Percentiles rank a stretch among this genome's conserved stretches.
Conservation (phyloP, 2,888 invertebrate genomes). For the Pollenia griseotomentosa region DNA sequence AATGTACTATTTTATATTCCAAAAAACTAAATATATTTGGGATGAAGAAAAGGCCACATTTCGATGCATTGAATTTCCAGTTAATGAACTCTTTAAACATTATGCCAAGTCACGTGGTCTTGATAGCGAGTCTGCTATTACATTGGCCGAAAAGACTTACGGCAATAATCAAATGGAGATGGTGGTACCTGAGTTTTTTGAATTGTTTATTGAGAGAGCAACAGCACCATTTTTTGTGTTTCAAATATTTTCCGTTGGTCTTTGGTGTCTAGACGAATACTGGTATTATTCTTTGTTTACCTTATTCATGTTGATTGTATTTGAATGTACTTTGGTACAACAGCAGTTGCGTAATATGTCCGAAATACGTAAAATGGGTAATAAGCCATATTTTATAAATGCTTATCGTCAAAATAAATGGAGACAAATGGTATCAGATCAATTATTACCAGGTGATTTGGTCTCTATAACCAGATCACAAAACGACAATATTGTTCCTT, state of each 20-base stretch:
- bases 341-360: conserved; percentile 99
- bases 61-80: conserved; percentile 93
- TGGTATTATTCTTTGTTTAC: conserved; percentile 99
- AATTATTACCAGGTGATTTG: conserved; percentile 97
- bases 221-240: conserved; percentile 99
- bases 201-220: conserved; percentile 98
- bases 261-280: conserved; percentile 99
- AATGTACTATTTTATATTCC: conserved; percentile 94
- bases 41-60: conserved; percentile 93
- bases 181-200: conserved; percentile 98
- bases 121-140: conserved; percentile 91
- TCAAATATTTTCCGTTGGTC: conserved; percentile 98
- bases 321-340: conserved; percentile 98
- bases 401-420: conserved; percentile 96
- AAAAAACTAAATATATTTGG: conserved; percentile 98
- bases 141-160: conserved; percentile 91
- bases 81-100: conserved; percentile 88
- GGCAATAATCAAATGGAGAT: conserved; percentile 94
- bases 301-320: conserved; percentile 96
- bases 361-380: conserved; percentile 99
- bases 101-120: conserved; percentile 95
- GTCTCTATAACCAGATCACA: conserved; percentile 96
- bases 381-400: conserved; percentile 96
- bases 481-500: conserved; percentile 96
- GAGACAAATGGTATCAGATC: conserved; percentile 93